A percentile compares a stretch with the other conserved stretches of the same genome.
These are phyloP conservation scores for Pleuronectes platessa DNA, from an alignment of 2,113 vertebrate genomes.

Conservation along the genomic window DNA sequence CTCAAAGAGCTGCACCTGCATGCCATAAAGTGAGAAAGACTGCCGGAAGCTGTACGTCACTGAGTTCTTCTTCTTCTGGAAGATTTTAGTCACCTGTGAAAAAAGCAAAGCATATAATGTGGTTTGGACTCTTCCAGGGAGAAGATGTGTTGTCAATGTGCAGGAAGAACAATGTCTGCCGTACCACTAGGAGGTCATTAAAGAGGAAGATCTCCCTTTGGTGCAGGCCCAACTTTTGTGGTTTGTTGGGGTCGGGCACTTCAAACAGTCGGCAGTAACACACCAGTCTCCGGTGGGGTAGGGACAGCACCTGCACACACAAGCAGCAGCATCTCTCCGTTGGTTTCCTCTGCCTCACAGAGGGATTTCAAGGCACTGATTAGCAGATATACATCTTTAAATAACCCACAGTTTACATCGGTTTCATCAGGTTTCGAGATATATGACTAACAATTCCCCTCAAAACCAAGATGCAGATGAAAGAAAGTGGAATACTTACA, in stretches of 20 bases:
- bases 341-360: background rate
- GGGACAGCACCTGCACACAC: conserved; percentile 88
- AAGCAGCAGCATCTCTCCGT: background rate
- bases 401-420: background rate
- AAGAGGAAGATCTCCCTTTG: conserved; percentile 99
- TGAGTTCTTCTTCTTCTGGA: conserved; percentile 99
- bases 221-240: conserved; percentile 95
- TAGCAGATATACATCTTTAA: background rate
- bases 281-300: conserved; percentile 95
- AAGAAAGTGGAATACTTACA: conserved; percentile 85
- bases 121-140: conserved; percentile 1
- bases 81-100: conserved; percentile 96
- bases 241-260: conserved; percentile 97
- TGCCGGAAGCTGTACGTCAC: conserved; percentile 98
- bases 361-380: background rate
- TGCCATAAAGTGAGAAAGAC: conserved; percentile 95
- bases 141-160: background rate
- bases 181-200: conserved; percentile 97
- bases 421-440: background rate
- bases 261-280: conserved; percentile 98
- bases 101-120: conserved; percentile 13
- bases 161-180: conserved; percentile 47
- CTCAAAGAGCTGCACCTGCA: conserved; percentile 97
- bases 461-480: background rate
- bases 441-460: background rate